Evolutionary conservation across 2,797 vertebrate species (phyloP), one percentile per base, ranked within the genome.

Genomic region (Etheostoma nigrum): DNA sequence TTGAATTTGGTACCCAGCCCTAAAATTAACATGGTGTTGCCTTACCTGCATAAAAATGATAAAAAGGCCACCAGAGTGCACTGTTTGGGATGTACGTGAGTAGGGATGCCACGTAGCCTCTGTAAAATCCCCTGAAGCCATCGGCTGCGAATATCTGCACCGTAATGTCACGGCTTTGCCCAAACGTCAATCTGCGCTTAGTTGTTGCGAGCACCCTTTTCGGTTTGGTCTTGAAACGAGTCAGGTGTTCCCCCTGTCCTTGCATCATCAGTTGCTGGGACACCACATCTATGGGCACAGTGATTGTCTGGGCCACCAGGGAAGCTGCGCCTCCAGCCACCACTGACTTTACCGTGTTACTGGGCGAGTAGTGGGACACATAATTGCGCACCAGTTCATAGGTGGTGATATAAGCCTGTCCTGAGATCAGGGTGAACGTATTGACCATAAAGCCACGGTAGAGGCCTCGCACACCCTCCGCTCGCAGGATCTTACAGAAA

Each of bases 191-290:
- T 16, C 84, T 86, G 23, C 91, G 86, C 36, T 95, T 96, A 0
- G 48, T 30, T 0, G 89, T 9, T 0, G 87, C 54, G 0, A 82
- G 84, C 74, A 82, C 92, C 81, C 79, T 87, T 70, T 92, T 93
- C 78, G 93, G 84, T 79, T 93, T 94, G 74, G 96, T 82, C 60
- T 94, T 96, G 84, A 99, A 99, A 75, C 97, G 96, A 12, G 96
- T 96, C 88, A 97, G 93, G 82, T 94, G 96, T 7, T 96, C 95
- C 0, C 97, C 97, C 72, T 97, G 96, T 18, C 96, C 96, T 75
- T 99, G 98, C 97, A 98, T 98, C 98, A 99, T 99, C 63, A 99
- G 95, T 54, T 99, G 98, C 91, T 99, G 98, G 1, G 98, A 99
- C 67, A 99, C 67, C 0, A 99, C 95, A 0, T 99, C 98, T 0